Evolutionary conservation across 1,140 invertebrate genomes (phyloP), one percentile per base, ranked within the genome.

Genomic region (Thaumatotibia leucotreta): DNA sequence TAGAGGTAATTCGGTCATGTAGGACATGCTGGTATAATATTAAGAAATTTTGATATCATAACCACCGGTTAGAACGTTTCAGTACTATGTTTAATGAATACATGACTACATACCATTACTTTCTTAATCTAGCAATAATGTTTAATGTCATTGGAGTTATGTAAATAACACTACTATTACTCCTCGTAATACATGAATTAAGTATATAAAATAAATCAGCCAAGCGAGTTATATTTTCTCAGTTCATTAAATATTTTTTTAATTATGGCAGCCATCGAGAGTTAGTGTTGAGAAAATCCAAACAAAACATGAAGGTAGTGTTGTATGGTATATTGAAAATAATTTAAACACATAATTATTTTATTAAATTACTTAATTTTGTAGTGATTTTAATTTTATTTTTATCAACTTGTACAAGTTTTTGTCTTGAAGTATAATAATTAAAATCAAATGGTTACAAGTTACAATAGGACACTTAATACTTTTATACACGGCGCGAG

Each of bases 91-190:
- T 68, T 64, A 31, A 62, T 73, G 74, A 72, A 72, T 70, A 20
- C 65, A 64, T 72, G 58, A 67, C 63, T 74, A 80, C 83, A 72
- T 82, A 85, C 83, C 81, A 85, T 85, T 76, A 82, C 79, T 85
- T 73, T 72, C 69, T 68, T 70, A 32, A 71, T 35, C 29, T 61
- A 61, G 63, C 50, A 65, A 58, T 67, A 66, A 66, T 64, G 45
- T 33, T 63, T 58, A 62, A 17, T 66, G 65, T 72, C 65, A 64
- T 54, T 66, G 50, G 64, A 65, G 23, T 58, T 58, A 58, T 58
- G 52, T 58, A 27, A 58, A 58, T 58, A 58, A n/a, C 24, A 58
- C 52, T 58, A 58, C 11, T 27, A 58, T 58, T 27, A 45, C 14
- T 20, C 4, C 2, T 58, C n/a, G 14, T 58, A 58, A 14, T 58